Conservation (phyloP, 2,888 invertebrate genomes). For the Melanophora roralis region DNA sequence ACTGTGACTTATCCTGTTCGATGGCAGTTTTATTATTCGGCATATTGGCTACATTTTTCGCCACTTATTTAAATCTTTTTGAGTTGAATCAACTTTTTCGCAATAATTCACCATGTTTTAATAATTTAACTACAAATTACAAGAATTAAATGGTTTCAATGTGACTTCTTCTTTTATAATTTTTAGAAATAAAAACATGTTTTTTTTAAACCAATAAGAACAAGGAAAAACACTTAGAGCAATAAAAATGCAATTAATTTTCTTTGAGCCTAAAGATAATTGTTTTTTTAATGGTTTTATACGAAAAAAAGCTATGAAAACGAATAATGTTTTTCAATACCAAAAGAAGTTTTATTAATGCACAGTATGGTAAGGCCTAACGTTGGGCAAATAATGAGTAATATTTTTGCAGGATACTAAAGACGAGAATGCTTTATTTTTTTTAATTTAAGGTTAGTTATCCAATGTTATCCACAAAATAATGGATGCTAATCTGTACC, state of each 20-base stretch:
- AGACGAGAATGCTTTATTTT: no score
- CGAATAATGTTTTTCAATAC: no score
- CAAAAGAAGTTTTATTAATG: no score
- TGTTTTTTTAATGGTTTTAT: not conserved
- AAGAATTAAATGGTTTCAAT: constrained; percentile 23
- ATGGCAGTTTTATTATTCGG: constrained; percentile 82
- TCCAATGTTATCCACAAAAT: no score
- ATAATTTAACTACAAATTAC: constrained; percentile 77
- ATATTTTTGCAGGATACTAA: no score
- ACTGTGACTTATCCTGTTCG: constrained; percentile 79
- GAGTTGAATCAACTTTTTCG: constrained; percentile 82
- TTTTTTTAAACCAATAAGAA: not conserved
- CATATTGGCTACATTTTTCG: constrained; percentile 81
- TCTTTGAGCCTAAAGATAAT: not conserved
- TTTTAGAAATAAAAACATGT: no score
- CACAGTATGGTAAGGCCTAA: no score
- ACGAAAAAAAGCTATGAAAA: no score
- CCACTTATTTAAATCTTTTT: constrained; percentile 85
- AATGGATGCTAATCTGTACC: no score
- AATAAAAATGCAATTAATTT: constrained; percentile 43
- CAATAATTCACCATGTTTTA: constrained; percentile 85
- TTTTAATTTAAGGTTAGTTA: no score
- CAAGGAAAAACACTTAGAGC: not conserved
- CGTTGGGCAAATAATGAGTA: no score
- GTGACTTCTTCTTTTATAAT: not conserved